Base-by-base conservation (phyloP, 30 jellyfish, hydroid and myxozoan species). In the Pelagia noctiluca region DNA sequence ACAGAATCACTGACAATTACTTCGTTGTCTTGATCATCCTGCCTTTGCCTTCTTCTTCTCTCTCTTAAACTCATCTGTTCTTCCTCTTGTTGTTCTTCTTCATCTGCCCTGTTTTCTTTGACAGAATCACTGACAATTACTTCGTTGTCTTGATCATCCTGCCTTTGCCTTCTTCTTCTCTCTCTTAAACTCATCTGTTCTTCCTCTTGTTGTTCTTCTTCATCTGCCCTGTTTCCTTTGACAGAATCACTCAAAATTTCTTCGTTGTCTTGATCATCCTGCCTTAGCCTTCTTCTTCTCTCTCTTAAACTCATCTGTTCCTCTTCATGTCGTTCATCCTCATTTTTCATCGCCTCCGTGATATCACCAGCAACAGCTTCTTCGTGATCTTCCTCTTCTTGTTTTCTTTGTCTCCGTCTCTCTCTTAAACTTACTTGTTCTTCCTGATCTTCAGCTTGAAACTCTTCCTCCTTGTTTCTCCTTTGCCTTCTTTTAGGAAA, bases 281-380 rank as follows among this genome's bases (percentile, higher is more conserved):
- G 63, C 54, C 78, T 31, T 25, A 5, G 57, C 16, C 71, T 49
- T 24, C 12, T 21, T 5, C 84, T 68, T 48, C 83, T 80, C 47
- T 33, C 67, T 21, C 42, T 37, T 2, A 35, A 32, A 16, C 65
- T 57, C 65, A 24, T 16, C 57, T 4, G 8, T 54, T 10, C 31
- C 8, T 7, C 32, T 54, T 54, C 31, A 5, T 54, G 25, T 21
- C 4, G 10, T 7, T 5, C 8, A 12, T 54, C 25, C 32, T 54
- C 71, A 5, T 12, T 21, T 63, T 63, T 42, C 57, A 5, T 16
- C 16, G 12, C 16, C 8, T 42, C 12, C 16, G 57, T 42, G 8
- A 16, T 5, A 5, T 42, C 57, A 8, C 16, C 57, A 5, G 57
- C 57, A 42, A 42, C 12, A 2, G 1, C 22, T 28, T 29, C 60